Evolutionary conservation across 2,113 vertebrate genomes (phyloP).

Genomic region (Gambusia holbrooki): DNA sequence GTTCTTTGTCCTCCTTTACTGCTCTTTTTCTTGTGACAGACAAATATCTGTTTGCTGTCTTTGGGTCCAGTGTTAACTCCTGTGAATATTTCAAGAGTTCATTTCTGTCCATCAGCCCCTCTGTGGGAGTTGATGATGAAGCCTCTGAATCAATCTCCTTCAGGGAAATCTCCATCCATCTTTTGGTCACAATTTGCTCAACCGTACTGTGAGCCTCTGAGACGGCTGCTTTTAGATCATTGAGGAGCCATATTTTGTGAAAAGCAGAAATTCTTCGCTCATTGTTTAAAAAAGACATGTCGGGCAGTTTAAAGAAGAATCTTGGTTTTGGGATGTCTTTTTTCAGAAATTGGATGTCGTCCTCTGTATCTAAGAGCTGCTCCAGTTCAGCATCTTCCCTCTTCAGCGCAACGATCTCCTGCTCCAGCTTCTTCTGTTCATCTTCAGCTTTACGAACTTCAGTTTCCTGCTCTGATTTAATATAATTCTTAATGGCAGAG

Average conservation of each 20-base stretch:
- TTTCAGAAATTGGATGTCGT: neutral
- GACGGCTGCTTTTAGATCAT: neutral
- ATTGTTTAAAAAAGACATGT: too few relatives aligned
- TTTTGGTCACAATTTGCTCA: too few relatives aligned
- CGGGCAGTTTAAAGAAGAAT: neutral
- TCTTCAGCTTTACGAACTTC: neutral
- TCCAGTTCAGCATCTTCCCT: too few relatives aligned
- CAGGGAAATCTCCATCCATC: neutral
- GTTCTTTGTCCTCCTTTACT: too few relatives aligned
- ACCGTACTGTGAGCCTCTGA: neutral
- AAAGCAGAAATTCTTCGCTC: neutral
- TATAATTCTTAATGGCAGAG: neutral
- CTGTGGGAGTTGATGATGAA: neutral
- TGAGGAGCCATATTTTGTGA: neutral
- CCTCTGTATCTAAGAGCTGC: neutral
- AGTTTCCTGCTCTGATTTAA: neutral
- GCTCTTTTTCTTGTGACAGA: too few relatives aligned
- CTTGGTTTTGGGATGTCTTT: neutral
- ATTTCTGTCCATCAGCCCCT: neutral
- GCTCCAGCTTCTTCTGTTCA: neutral
- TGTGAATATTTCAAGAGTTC: neutral
- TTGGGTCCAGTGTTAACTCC: conserved; percentile 8
- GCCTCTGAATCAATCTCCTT: too few relatives aligned
- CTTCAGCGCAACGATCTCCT: neutral
- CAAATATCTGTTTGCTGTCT: neutral